Percentiles rank a stretch among this genome's conserved stretches.
These are phyloP conservation scores for Macrosteles quadrilineatus DNA, from an alignment of 1,140 invertebrate genomes.

Conservation along the genomic window DNA sequence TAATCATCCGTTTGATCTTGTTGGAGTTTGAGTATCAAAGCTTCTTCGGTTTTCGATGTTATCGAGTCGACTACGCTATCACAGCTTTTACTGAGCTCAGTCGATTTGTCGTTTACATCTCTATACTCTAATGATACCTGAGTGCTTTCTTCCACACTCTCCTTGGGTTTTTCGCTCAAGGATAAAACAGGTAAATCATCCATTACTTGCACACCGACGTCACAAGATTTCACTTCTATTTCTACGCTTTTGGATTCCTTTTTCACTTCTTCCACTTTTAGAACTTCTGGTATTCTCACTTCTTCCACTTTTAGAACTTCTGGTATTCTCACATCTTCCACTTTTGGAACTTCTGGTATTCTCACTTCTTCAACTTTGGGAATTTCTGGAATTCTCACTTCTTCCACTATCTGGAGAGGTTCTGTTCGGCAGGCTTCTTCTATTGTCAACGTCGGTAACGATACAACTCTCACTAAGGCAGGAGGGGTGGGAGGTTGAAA, in stretches of 20 bases:
- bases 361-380: background rate
- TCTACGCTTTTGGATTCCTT: conserved; percentile 10
- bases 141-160: conserved; percentile 28
- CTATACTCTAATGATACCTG: conserved; percentile 28
- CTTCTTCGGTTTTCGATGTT: conserved; percentile 6
- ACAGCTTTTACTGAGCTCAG: conserved; percentile 19
- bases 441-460: conserved; percentile 59
- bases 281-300: background rate
- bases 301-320: too few relatives aligned
- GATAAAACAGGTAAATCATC: conserved; percentile 17
- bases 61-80: conserved; percentile 16
- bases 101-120: background rate
- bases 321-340: background rate
- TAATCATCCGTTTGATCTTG: conserved; percentile 7
- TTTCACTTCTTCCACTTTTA: background rate
- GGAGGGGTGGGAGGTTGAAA: conserved; percentile 59
- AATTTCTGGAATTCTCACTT: too few relatives aligned
- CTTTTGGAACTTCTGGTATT: background rate
- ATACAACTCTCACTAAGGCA: conserved; percentile 65
- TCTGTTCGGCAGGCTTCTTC: conserved; percentile 24
- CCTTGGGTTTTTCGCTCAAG: conserved; percentile 15
- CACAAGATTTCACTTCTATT: conserved; percentile 26
- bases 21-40: conserved; percentile 19
- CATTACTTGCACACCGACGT: conserved; percentile 38
- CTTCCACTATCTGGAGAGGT: background rate